Percentiles rank a stretch among this genome's conserved stretches.
These are phyloP conservation scores for Lapara coniferarum DNA, from an alignment of 2,888 invertebrate species.

Conservation along the genomic window DNA sequence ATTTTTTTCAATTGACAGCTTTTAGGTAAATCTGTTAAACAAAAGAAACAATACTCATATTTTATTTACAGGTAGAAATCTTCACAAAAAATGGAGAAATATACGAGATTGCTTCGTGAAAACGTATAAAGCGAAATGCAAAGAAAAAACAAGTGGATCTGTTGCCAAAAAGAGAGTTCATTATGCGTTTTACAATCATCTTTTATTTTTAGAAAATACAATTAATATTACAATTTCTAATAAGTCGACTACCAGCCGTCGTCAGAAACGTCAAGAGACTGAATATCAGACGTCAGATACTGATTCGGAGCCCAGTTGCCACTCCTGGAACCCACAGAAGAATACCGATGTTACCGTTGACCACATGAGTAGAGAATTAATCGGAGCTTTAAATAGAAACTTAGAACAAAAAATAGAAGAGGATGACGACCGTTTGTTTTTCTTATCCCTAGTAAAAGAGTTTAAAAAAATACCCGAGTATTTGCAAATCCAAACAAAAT, in stretches of 20 bases:
- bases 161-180: slow-evolving; percentile 28
- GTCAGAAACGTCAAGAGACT: slow-evolving; percentile 31
- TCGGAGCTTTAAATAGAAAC: slow-evolving; percentile 32
- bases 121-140: slow-evolving; percentile 27
- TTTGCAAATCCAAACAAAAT: slow-evolving; percentile 35
- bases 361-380: slow-evolving; percentile 27
- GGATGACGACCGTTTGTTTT: slow-evolving; percentile 38
- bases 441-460: slow-evolving; percentile 39
- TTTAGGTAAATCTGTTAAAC: too few relatives aligned
- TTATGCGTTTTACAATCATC: slow-evolving; percentile 35
- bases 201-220: slow-evolving; percentile 36
- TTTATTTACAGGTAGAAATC: slow-evolving; percentile 27
- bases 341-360: slow-evolving; percentile 30
- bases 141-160: neutral
- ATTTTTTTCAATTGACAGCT: too few relatives aligned
- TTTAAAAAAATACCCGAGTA: slow-evolving; percentile 38
- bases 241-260: slow-evolving; percentile 29
- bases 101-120: slow-evolving; percentile 33
- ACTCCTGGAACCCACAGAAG: slow-evolving; percentile 29
- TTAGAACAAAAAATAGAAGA: slow-evolving; percentile 34
- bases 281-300: slow-evolving; percentile 28
- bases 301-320: neutral
- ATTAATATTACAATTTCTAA: slow-evolving; percentile 27
- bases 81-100: slow-evolving; percentile 33
- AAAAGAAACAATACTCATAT: neutral